Evolutionary conservation across 2,797 vertebrate genomes (phyloP), one percentile per base, ranked within the genome.

Genomic region (Neosalanx taihuensis): DNA sequence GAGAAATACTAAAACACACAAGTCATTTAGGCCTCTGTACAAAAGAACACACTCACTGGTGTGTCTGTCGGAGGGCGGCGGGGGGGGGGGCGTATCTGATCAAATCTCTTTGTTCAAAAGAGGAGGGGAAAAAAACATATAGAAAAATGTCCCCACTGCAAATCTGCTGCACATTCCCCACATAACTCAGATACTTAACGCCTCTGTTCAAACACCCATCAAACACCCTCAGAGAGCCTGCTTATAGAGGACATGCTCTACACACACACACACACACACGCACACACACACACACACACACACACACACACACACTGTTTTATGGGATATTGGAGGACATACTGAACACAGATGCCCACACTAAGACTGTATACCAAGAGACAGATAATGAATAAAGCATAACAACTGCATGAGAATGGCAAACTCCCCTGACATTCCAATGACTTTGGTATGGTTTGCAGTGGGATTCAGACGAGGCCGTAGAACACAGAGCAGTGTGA

Each of bases 161-260:
- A 91, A 91, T 93, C 86, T 80, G 71, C 83, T 72, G 81, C 79
- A 79, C 91, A 93, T 95, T 95, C 91, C 90, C 81, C 75, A 83
- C 87, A 92, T 94, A 91, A 90, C 88, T 89, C 83, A 83, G 83
- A 92, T 86, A 89, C 88, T 93, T 91, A 91, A 89, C 80, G 81
- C 87, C 74, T 88, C 89, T 92, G 89, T 91, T 93, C 90, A 92
- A 93, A 94, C 89, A 92, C 85, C 91, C 88, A 92, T 91, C 91
- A 92, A 91, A 90, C 89, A 88, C 83, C 78, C 84, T 86, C 67
- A 67, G 31, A 64, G 51, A 71, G 76, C 67, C 85, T 72, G 87
- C 89, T 86, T 86, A 83, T 81, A 79, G 83, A 83, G 81, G 80
- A 81, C 61, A 35, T 10, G 9, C 60, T 15, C 13, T 15, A 59